These are phyloP conservation scores for Channallabes apus DNA, from an alignment of 2,797 vertebrate species.

Conservation along the genomic window DNA sequence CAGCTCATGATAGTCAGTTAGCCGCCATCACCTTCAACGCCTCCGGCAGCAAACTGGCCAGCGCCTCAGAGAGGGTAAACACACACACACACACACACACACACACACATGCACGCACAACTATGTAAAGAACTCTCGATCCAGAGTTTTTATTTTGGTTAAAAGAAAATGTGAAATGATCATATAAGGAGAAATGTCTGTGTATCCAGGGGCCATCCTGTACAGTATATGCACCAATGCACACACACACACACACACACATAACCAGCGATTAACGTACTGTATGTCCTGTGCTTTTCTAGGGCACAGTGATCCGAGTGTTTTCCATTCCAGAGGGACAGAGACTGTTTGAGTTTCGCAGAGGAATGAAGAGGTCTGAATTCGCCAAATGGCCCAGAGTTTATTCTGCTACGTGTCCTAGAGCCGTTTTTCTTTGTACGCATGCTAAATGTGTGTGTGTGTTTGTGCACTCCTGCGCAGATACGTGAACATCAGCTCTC, in stretches of 20 bases:
- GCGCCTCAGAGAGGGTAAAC: conserved; percentile 88
- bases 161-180: too few species aligned
- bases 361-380: conserved; percentile 92
- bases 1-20: conserved; percentile 88
- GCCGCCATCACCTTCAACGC: conserved; percentile 88
- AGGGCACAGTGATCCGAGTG: conserved; percentile 94
- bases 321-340: conserved; percentile 90
- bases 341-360: conserved; percentile 90
- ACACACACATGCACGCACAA: background rate
- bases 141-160: too few species aligned
- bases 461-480: conserved; percentile 64
- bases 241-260: conserved; percentile 56
- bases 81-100: background rate
- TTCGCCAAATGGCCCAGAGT: background rate
- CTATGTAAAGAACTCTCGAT: too few species aligned
- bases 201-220: too few species aligned
- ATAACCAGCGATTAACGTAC: background rate
- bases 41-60: conserved; percentile 85
- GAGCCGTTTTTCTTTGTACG: background rate
- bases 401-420: background rate
- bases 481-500: conserved; percentile 92
- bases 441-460: conserved; percentile 29
- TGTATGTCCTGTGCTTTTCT: conserved; percentile 26
- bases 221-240: background rate
- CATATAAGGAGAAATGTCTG: too few species aligned